A percentile compares a stretch with the other conserved stretches of the same genome.
These are phyloP conservation scores for Halichoerus grypus DNA, from an alignment of 2,113 vertebrate species.

Conservation along the genomic window DNA sequence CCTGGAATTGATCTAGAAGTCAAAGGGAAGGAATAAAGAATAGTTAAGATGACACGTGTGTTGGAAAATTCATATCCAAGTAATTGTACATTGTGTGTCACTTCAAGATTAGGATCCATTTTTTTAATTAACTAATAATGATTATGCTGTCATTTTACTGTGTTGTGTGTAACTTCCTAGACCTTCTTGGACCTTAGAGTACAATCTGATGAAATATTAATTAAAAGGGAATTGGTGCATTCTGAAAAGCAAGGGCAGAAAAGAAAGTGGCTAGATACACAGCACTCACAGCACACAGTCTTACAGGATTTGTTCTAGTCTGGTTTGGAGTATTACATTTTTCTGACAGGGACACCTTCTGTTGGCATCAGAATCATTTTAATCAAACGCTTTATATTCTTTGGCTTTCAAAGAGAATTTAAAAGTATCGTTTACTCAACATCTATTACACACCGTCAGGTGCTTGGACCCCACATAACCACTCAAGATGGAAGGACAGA, in stretches of 20 bases:
- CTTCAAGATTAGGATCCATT: constrained; percentile 62
- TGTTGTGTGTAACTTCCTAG: constrained; percentile 34
- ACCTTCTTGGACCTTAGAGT: constrained; percentile 60
- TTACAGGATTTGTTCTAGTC: background rate
- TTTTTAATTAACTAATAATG: constrained; percentile 71
- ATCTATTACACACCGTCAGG: background rate
- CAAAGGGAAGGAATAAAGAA: constrained; percentile 8
- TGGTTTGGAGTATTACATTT: background rate
- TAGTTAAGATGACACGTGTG: background rate
- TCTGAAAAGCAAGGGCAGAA: background rate
- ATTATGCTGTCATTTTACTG: constrained; percentile 53
- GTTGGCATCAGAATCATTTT: background rate
- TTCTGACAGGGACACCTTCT: background rate
- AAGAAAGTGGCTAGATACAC: background rate
- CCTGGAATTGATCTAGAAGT: constrained; percentile 33
- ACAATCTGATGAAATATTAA: constrained; percentile 70
- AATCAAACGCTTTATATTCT: background rate
- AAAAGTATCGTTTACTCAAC: background rate
- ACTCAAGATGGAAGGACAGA: background rate
- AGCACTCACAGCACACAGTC: background rate
- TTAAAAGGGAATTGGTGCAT: constrained; percentile 49
- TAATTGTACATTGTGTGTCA: constrained; percentile 45
- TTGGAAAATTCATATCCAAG: constrained; percentile 49
- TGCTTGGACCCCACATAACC: background rate
- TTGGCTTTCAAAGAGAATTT: constrained; percentile 17